Evolutionary conservation across 2,113 vertebrate genomes (phyloP).

Genomic region (Vidua macroura): DNA sequence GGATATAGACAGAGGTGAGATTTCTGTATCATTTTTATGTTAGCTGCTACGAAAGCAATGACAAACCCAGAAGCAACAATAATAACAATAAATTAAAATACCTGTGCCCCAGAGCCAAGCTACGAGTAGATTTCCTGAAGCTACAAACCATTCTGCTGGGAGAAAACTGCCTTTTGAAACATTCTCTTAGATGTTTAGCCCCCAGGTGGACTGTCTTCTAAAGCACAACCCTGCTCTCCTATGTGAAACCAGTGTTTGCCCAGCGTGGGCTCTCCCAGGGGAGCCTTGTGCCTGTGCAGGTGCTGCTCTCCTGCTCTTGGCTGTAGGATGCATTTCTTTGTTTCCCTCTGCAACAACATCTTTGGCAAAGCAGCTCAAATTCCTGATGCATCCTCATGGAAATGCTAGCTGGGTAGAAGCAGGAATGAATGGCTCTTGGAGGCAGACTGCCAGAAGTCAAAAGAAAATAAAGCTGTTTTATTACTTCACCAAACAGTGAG

Average conservation of each 20-base stretch:
- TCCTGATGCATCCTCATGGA: not conserved
- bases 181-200: too few species aligned
- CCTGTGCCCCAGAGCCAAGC: not conserved
- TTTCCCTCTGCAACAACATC: not conserved
- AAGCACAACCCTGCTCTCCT: rapidly evolving
- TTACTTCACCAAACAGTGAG: not conserved
- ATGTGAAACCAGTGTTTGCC: rapidly evolving
- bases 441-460: not conserved
- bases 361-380: not conserved
- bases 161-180: not conserved
- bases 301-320: not conserved
- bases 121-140: not conserved
- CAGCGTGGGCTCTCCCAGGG: not conserved
- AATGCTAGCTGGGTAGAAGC: not conserved
- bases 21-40: not conserved
- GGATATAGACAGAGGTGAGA: not conserved
- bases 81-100: not conserved
- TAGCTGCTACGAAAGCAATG: not conserved
- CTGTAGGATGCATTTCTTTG: not conserved
- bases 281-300: not conserved
- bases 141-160: not conserved
- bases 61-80: not conserved
- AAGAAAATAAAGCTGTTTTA: slow-evolving; percentile 3
- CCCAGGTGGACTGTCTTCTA: not conserved
- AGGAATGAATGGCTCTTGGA: not conserved